These are phyloP conservation scores for Nettapus auritus DNA, from an alignment of 2,113 vertebrate genomes.

Conservation along the genomic window DNA sequence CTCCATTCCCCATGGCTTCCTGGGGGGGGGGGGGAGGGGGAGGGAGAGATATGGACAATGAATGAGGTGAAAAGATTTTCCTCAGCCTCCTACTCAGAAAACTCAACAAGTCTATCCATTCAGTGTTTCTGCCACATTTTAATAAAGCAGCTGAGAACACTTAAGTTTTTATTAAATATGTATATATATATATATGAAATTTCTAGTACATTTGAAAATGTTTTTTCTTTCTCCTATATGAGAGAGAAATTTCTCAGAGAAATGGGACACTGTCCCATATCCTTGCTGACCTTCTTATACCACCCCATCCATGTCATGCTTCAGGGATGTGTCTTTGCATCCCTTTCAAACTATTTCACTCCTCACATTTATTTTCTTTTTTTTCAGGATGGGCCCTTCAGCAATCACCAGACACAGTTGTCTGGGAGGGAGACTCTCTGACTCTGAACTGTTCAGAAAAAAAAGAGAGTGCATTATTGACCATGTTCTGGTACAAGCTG, in stretches of 20 bases:
- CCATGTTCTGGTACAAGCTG: background rate
- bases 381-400: background rate
- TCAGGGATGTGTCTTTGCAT: background rate
- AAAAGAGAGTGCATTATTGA: fast-evolving
- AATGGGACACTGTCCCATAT: background rate
- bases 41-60: background rate
- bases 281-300: background rate
- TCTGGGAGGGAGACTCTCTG: background rate
- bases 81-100: background rate
- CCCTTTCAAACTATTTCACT: fast-evolving
- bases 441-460: background rate
- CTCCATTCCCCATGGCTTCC: background rate
- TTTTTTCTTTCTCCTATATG: background rate
- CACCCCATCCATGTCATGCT: background rate
- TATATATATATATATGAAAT: too few relatives aligned
- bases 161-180: background rate
- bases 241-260: background rate
- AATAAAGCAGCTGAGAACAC: background rate
- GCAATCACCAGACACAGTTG: background rate
- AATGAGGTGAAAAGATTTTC: background rate
- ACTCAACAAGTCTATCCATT: too few relatives aligned
- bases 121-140: fast-evolving
- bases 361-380: background rate
- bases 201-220: too few relatives aligned
- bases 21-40: too few relatives aligned